Conservation (phyloP, 2,113 vertebrate species). For the Morone chrysops region DNA sequence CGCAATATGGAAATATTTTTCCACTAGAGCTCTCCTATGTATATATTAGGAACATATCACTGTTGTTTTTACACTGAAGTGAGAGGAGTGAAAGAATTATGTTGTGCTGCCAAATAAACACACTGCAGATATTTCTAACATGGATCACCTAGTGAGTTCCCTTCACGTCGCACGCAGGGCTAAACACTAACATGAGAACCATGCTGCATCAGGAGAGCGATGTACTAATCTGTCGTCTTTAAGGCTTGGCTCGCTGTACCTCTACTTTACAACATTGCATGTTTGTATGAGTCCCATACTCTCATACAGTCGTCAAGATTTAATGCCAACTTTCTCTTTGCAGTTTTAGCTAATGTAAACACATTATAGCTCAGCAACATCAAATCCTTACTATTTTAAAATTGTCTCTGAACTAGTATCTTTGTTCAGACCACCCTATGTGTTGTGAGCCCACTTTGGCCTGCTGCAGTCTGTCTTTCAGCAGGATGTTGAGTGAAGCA, state of each 20-base stretch:
- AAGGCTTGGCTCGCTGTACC: conserved; percentile 36
- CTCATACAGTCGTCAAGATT: conserved; percentile 39
- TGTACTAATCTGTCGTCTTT: conserved; percentile 51
- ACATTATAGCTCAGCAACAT: conserved; percentile 6
- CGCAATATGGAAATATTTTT: conserved; percentile 64
- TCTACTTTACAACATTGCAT: conserved; percentile 25
- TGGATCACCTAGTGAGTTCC: conserved; percentile 47
- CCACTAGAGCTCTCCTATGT: conserved; percentile 48
- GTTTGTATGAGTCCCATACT: conserved; percentile 16
- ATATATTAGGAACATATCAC: conserved; percentile 63
- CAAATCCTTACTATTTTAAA: conserved; percentile 1
- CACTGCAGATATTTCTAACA: conserved; percentile 55
- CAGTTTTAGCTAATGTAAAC: conserved; percentile 30
- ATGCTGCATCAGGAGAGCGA: conserved; percentile 48
- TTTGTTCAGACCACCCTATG: conserved; percentile 51
- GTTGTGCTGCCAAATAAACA: conserved; percentile 67
- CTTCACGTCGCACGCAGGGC: conserved; percentile 34
- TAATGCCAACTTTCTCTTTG: conserved; percentile 30
- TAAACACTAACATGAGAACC: conserved; percentile 51
- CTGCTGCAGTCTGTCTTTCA: conserved; percentile 56
- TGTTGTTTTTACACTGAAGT: conserved; percentile 62
- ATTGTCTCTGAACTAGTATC: conserved; percentile 14
- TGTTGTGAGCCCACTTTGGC: conserved; percentile 1
- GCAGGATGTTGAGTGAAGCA: conserved; percentile 30
- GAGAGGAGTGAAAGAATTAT: conserved; percentile 23